Evolutionary conservation across 2,113 vertebrate genomes (phyloP).

Genomic region (Bothrops jararaca): DNA sequence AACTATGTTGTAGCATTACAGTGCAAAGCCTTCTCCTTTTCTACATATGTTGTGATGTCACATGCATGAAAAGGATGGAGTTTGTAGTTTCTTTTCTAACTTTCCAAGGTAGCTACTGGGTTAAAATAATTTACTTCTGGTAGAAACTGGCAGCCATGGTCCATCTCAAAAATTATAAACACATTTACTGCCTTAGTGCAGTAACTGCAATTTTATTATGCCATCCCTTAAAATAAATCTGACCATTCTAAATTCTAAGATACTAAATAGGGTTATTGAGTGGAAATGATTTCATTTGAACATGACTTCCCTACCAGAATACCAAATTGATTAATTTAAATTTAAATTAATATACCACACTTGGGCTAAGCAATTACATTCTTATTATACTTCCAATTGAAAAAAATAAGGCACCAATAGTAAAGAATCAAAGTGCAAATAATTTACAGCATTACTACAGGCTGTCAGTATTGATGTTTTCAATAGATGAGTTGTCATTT

Average conservation of each 20-base stretch:
- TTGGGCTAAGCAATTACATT: background rate
- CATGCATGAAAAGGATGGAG: background rate
- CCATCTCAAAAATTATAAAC: background rate
- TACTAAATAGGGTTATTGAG: background rate
- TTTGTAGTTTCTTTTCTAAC: background rate
- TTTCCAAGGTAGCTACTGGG: background rate
- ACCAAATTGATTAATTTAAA: background rate
- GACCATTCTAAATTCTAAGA: background rate
- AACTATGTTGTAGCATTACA: background rate
- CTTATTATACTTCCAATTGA: background rate
- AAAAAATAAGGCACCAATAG: background rate
- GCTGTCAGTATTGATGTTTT: background rate
- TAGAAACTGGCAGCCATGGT: background rate
- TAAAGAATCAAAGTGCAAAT: background rate
- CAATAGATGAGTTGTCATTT: background rate
- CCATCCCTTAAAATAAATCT: background rate
- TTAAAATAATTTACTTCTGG: background rate
- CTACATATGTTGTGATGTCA: background rate
- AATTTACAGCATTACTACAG: slow-evolving; percentile 5
- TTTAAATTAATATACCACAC: background rate
- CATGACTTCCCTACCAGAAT: background rate
- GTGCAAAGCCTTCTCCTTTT: background rate
- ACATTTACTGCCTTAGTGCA: background rate
- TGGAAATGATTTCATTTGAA: background rate
- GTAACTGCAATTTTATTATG: background rate